These are phyloP conservation scores for Xenotilapia longispinis DNA, from an alignment of 2,113 vertebrate species.

Conservation along the genomic window DNA sequence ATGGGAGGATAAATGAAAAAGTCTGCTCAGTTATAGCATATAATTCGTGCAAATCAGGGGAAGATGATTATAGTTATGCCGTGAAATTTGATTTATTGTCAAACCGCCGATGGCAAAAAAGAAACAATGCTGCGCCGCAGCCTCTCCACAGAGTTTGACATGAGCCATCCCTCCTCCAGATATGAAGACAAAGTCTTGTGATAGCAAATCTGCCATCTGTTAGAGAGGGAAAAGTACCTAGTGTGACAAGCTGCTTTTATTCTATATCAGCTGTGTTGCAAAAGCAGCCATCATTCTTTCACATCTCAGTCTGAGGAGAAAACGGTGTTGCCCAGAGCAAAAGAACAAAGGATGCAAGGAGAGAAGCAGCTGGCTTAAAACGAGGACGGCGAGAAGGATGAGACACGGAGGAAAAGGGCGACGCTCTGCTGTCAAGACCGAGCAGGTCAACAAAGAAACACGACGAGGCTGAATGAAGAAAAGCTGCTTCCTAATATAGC, in stretches of 20 bases:
- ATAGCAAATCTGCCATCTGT: conserved; percentile 41
- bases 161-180: conserved; percentile 29
- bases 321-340: conserved; percentile 16
- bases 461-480: neutral
- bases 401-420: conserved; percentile 23
- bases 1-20: conserved; percentile 2
- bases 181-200: conserved; percentile 43
- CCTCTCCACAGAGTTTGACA: conserved; percentile 18
- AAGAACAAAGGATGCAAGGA: neutral
- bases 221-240: neutral
- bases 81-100: conserved; percentile 23
- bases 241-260: conserved; percentile 46
- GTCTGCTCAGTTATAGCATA: neutral
- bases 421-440: neutral
- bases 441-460: neutral
- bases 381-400: conserved; percentile 9
- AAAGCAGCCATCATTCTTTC: conserved; percentile 28
- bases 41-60: neutral
- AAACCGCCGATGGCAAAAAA: neutral
- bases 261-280: conserved; percentile 18
- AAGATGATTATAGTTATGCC: conserved; percentile 7
- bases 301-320: conserved; percentile 29
- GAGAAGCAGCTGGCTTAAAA: neutral
- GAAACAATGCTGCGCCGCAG: neutral
- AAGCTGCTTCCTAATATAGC: neutral